Base-by-base conservation (phyloP, 1,140 invertebrate species). In the Nasonia giraulti region DNA sequence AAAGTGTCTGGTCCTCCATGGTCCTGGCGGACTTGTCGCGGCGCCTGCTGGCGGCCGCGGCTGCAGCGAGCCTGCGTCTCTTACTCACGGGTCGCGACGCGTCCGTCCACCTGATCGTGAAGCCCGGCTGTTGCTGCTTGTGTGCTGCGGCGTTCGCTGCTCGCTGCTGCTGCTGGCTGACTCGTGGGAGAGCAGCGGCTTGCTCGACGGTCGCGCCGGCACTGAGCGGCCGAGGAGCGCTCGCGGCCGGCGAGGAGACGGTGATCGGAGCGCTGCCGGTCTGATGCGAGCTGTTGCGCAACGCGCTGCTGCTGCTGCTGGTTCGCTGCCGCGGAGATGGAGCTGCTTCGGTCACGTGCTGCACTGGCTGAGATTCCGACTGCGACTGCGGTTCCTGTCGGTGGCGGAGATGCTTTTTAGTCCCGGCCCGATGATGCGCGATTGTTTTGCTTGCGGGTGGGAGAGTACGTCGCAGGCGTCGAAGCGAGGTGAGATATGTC, bases 181-280 rank as follows among this genome's bases (percentile, higher is more conserved):
- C 12, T n/a, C 76, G 80, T 85, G 82, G 87, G 75, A 88, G 87
- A 77, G 88, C 86, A 89, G 89, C 88, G 88, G 85, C 88, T 90
- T 88, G 87, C 87, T 90, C 91, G 90, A 91, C 90, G 90, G 91
- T 89, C 90, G 91, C 88, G 88, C 90, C 91, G 89, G 90, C 88
- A 93, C 92, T 93, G 91, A 90, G 87, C 88, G 86, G 89, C 87
- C 50, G 55, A 44, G n/a, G 79, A 78, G 76, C 55, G 79, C 44
- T 76, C 82, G 62, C 80, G 86, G 85, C 87, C 88, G 89, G 86
- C 88, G 89, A 90, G 89, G 88, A 89, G 86, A 87, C 86, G 87
- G 84, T 85, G 86, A 78, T 85, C 87, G 88, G 87, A 85, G 86
- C 87, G 87, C 88, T 88, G 88, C 47, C 86, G 87, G 68, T 31